Evolutionary conservation across 2,797 vertebrate species (phyloP).

Genomic region (Mormyrops attenuatus): DNA sequence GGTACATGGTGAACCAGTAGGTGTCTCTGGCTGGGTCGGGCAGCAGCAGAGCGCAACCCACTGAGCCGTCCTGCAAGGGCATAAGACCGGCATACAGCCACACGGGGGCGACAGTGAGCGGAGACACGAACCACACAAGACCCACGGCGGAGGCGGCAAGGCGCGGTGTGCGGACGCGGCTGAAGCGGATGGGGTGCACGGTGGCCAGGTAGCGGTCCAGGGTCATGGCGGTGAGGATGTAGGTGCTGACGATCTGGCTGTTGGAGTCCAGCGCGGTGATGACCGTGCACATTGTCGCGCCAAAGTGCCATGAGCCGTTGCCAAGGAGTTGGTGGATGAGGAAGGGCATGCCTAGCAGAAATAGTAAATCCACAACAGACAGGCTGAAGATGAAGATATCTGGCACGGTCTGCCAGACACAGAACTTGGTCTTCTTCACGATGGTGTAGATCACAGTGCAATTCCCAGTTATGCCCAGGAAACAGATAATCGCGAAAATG

Average conservation of each 20-base stretch:
- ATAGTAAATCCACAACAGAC: slow-evolving; percentile 56
- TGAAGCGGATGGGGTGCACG: slow-evolving; percentile 75
- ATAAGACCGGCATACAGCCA: slow-evolving; percentile 79
- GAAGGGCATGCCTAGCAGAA: slow-evolving; percentile 59
- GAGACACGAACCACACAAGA: slow-evolving; percentile 71
- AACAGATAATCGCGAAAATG: slow-evolving; percentile 68
- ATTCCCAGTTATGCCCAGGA: slow-evolving; percentile 66
- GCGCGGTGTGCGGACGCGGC: slow-evolving; percentile 65
- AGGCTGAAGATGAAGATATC: slow-evolving; percentile 71
- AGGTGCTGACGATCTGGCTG: slow-evolving; percentile 81
- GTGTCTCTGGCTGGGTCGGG: slow-evolving; percentile 67
- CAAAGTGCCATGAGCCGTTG: slow-evolving; percentile 76
- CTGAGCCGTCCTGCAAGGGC: slow-evolving; percentile 64
- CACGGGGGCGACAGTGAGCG: slow-evolving; percentile 73
- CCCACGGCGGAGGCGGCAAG: slow-evolving; percentile 61
- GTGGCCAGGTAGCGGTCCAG: slow-evolving; percentile 78
- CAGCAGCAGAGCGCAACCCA: slow-evolving; percentile 72
- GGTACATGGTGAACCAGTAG: slow-evolving; percentile 82
- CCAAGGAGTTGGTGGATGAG: slow-evolving; percentile 79
- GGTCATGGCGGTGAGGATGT: slow-evolving; percentile 79
- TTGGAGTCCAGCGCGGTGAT: slow-evolving; percentile 79
- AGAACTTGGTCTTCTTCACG: slow-evolving; percentile 64
- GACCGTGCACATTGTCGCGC: slow-evolving; percentile 70
- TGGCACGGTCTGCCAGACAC: slow-evolving; percentile 61
- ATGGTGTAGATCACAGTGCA: slow-evolving; percentile 69